Base-by-base conservation (phyloP, 2,113 vertebrate species). In the Sialia sialis region DNA sequence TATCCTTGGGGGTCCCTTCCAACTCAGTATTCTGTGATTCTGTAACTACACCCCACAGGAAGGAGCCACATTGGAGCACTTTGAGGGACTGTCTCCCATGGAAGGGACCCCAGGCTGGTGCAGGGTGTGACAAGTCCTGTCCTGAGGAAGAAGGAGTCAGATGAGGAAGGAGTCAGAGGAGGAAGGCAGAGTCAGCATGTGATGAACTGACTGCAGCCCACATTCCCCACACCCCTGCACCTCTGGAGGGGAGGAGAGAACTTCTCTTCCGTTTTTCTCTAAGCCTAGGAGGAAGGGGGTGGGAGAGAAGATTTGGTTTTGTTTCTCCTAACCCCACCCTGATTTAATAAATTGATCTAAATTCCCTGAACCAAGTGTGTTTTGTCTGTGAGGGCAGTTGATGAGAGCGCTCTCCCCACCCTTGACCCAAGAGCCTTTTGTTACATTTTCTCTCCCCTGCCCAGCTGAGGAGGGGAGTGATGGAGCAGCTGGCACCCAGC, bases 391-490 rank as follows among this genome's bases (percentile, higher is more conserved):
- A 32, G 6, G 29, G 27, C 17, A 36, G 34, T 0, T 8, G 20
- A 22, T 38, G 41, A 49, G 38, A 12, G 26, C 64, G 54, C 69
- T 76, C 44, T 67, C 58, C 70, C 44, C 39, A 34, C 25, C 64
- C 18, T 13, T 8, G 9, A 77, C 13, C 41, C 21, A 16, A 5
- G 6, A 66, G 8, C 19, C 20, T 38, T 38, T 11, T 0, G 0
- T 22, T 14, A 4, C 12, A 21, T 15, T 43, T 38, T 15, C 19
- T 29, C 30, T 48, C 34, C 18, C 21, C 11, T 41, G 55, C 7
- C 13, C 22, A 10, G 62, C 56, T 51, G 36, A 44, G 51, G 34
- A 64, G 14, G 12, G 30, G 4, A 39, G 34, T 3, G 8, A 17
- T 2, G 49, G 14, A 32, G 52, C 52, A 48, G 8, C 27, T 58